These are phyloP conservation scores for Calidris pugnax DNA, from an alignment of 2,113 vertebrate genomes.

Conservation along the genomic window DNA sequence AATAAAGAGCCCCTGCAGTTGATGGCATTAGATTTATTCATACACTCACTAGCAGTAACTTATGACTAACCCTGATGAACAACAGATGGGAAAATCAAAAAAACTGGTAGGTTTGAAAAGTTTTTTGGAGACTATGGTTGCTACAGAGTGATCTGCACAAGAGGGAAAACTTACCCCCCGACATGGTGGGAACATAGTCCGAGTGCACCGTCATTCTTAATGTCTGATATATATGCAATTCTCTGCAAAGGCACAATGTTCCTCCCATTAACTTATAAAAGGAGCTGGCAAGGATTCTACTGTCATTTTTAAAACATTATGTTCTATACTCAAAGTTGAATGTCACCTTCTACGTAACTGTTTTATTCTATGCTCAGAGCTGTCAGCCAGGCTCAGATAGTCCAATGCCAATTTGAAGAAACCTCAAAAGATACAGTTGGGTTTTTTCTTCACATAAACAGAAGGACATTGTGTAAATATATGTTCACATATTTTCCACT, in stretches of 20 bases:
- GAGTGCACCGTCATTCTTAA: background rate
- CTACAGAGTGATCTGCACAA: background rate
- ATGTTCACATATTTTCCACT: background rate
- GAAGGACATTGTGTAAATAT: background rate
- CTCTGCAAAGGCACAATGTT: background rate
- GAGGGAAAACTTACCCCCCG: background rate
- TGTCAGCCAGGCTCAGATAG: background rate
- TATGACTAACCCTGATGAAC: background rate
- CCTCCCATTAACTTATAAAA: background rate
- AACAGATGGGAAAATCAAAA: background rate
- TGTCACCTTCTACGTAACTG: background rate
- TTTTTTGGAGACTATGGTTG: background rate
- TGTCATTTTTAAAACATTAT: background rate
- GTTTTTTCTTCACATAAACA: background rate
- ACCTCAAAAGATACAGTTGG: background rate
- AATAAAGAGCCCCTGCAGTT: background rate
- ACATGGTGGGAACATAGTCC: background rate
- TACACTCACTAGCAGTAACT: background rate
- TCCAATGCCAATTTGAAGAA: background rate
- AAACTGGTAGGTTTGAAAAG: background rate
- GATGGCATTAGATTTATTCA: background rate
- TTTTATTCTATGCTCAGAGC: background rate
- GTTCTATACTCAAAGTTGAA: background rate
- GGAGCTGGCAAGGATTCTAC: background rate
- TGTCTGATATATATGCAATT: background rate